Conservation (phyloP, 1,140 invertebrate species). For the Leptinotarsa texana region DNA sequence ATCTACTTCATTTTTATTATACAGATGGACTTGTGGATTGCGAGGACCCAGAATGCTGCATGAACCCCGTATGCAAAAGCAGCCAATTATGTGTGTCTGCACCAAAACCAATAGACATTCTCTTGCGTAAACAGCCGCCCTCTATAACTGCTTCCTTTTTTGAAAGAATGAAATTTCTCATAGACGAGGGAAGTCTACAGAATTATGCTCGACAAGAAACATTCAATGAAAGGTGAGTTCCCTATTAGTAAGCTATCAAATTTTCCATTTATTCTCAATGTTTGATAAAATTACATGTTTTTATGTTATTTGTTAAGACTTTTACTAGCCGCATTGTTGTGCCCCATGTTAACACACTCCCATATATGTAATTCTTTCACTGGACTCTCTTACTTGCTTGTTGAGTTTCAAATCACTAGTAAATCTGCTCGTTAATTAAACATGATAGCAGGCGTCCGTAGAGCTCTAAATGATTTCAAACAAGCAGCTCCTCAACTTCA, state of each 20-base stretch:
- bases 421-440: not conserved
- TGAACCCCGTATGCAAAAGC: conserved; percentile 75
- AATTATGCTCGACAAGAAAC: conserved; percentile 92
- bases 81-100: conserved; percentile 89
- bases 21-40: conserved; percentile 95
- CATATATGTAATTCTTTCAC: conserved; percentile 44
- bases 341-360: conserved; percentile 64
- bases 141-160: conserved; percentile 97
- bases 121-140: conserved; percentile 91
- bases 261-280: conserved; percentile 29
- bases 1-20: not conserved
- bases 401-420: not conserved
- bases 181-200: conserved; percentile 96
- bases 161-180: conserved; percentile 96
- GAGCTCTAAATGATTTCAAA: not conserved
- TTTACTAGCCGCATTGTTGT: conserved; percentile 73
- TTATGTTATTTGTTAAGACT: conserved; percentile 34
- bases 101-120: conserved; percentile 91
- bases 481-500: conserved; percentile 6
- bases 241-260: not conserved
- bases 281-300: conserved; percentile 29
- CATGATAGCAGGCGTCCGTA: not conserved
- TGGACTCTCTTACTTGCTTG: conserved; percentile 19
- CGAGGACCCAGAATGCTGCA: conserved; percentile 96
- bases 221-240: conserved; percentile 94